Conservation (phyloP, 2,113 vertebrate genomes). For the Fukomys damarensis region DNA sequence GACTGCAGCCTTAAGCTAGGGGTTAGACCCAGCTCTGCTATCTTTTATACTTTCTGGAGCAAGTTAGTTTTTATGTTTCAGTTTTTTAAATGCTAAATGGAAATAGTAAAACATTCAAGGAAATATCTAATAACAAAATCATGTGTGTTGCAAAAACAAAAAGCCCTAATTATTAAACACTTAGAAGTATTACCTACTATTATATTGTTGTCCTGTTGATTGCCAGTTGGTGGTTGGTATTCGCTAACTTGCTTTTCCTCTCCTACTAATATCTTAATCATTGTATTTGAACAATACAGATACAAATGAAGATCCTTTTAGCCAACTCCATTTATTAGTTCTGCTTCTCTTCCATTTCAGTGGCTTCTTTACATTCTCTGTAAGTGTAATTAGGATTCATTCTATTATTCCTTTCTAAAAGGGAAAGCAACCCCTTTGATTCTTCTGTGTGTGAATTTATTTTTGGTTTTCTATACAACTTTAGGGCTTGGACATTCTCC, state of each 20-base stretch:
- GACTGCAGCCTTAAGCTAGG: too few relatives aligned
- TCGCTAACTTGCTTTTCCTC: background rate
- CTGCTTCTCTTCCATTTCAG: background rate
- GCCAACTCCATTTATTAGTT: background rate
- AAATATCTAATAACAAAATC: background rate
- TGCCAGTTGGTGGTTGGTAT: background rate
- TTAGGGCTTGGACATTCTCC: background rate
- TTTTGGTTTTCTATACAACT: background rate
- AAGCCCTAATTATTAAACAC: background rate
- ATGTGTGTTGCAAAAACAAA: background rate
- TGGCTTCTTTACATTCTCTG: background rate
- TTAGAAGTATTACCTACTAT: background rate
- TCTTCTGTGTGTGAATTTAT: background rate
- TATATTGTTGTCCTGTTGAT: background rate
- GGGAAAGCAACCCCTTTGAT: background rate
- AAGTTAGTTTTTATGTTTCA: background rate
- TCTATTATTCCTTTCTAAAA: background rate
- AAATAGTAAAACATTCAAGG: background rate
- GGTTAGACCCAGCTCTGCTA: background rate
- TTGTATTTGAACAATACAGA: background rate
- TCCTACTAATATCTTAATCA: background rate
- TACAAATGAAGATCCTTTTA: background rate
- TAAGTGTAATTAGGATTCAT: background rate
- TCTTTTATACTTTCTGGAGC: background rate
- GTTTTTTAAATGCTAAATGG: background rate